Evolutionary conservation across 2,888 invertebrate genomes (phyloP), one percentile per base, ranked within the genome.

Genomic region (Macropis europaea): DNA sequence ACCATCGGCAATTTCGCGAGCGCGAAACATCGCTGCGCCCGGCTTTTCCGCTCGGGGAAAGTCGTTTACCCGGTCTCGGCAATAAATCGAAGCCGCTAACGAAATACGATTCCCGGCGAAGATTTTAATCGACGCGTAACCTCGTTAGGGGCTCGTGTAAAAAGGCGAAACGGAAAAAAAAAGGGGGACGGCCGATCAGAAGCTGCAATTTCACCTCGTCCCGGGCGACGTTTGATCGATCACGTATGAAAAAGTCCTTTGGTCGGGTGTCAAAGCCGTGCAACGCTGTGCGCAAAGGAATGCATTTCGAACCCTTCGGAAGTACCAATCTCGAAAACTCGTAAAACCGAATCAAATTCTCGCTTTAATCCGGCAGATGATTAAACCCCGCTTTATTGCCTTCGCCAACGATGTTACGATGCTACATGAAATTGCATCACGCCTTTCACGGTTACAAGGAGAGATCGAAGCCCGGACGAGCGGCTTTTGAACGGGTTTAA

Each of bases 291-390:
- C 30, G 43, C 28, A 17, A 50, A 73, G 43, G 59, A 62, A 74
- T 79, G 57, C 54, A 36, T 48, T 61, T 63, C 69, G 60, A 36
- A 57, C 70, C 64, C 56, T 53, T 52, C 54, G 45, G 61, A 70
- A 64, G 79, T 66, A 78, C 79, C 79, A 82, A 86, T 88, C 86
- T 88, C 82, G 84, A 84, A 86, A 87, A 85, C 85, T 88, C 89
- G 89, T 89, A 89, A 89, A 89, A 82, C 83, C 85, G 85, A 88
- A 89, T 89, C 87, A 89, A 88, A 88, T 84, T 85, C 86, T 82
- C 81, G 81, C 85, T 80, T 83, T 86, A 84, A 87, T 86, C 86
- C 86, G 76, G 72, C 82, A 79, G 84, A 86, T 87, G 86, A 87
- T 88, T 87, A 88, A 87, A 87, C 83, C 83, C 79, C 79, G 82